Evolutionary conservation across 2,797 vertebrate genomes (phyloP), one percentile per base, ranked within the genome.

Genomic region (Bradypodion pumilum): DNA sequence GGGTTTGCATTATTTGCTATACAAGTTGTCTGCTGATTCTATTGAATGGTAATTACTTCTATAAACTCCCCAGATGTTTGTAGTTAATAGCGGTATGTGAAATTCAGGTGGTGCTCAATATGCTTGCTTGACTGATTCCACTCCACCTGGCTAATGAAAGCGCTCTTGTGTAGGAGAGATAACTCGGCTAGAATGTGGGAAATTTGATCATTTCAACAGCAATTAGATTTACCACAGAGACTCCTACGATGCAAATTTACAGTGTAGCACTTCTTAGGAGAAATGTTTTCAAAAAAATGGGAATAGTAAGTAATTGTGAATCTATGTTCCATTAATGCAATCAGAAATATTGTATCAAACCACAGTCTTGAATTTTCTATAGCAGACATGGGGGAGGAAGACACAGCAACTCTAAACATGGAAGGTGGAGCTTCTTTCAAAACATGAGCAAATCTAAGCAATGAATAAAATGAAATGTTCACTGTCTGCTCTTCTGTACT

Each of bases 41-140:
- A 80, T 80, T 49, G 73, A 75, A 77, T 73, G 52, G 68, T 81
- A 89, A 92, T 92, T 88, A 91, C 63, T 81, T 88, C 79, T 65
- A 83, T 83, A 75, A 87, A n/a, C 87, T 82, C 65, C 80, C 82
- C 90, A 92, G 87, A 84, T 91, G 90, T 81, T 91, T 83, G 73
- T 62, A 85, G 81, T 91, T 88, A 90, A 88, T 82, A 82, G 90
- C 91, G 89, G 82, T 80, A 90, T 90, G 89, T 74, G 81, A 85
- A 23, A 52, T 87, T 89, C 84, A 88, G 89, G 80, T 79, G 40
- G 72, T 86, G 75, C 81, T 62, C 85, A 81, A 68, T 82, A 72
- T 80, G 74, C 52, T 74, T 89, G 83, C 79, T 87, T 59, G 66
- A 79, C 42, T 87, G 76, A 32, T 63, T 88, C 85, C 87, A 86